These are phyloP conservation scores for Spermophilus dauricus DNA, from an alignment of 2,113 vertebrate genomes.

Conservation along the genomic window DNA sequence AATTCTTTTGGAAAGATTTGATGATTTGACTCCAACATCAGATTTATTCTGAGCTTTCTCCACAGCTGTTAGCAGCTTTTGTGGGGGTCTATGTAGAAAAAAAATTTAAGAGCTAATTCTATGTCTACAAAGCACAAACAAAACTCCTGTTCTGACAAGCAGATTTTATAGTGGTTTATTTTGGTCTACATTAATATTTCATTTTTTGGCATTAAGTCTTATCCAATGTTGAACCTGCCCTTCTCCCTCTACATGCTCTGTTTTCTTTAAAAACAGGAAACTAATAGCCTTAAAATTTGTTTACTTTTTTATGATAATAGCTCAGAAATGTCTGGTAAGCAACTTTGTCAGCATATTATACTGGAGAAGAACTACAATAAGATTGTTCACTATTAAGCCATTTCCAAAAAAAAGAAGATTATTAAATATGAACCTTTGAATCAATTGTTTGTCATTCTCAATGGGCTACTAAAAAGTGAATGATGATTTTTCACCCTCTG, in stretches of 20 bases:
- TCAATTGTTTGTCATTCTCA: not conserved
- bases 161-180: conserved; percentile 72
- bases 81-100: not conserved
- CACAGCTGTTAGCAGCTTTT: conserved; percentile 60
- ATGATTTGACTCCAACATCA: conserved; percentile 51
- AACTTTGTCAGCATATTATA: not conserved
- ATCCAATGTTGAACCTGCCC: conserved; percentile 3
- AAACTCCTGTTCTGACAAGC: conserved; percentile 57
- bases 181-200: conserved; percentile 62
- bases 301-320: conserved; percentile 24
- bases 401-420: not conserved
- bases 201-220: conserved; percentile 46
- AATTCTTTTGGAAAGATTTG: conserved; percentile 65
- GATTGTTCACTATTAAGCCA: not conserved
- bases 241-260: not conserved
- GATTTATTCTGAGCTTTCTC: conserved; percentile 27
- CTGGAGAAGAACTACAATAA: not conserved
- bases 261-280: conserved; percentile 69
- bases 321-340: not conserved
- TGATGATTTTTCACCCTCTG: not conserved
- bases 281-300: conserved; percentile 47
- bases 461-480: not conserved
- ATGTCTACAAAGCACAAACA: conserved; percentile 9
- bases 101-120: conserved; percentile 27
- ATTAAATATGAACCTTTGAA: not conserved